Evolutionary conservation across 2,888 invertebrate species (phyloP), one percentile per base, ranked within the genome.

Genomic region (Epistrophe grossulariae): DNA sequence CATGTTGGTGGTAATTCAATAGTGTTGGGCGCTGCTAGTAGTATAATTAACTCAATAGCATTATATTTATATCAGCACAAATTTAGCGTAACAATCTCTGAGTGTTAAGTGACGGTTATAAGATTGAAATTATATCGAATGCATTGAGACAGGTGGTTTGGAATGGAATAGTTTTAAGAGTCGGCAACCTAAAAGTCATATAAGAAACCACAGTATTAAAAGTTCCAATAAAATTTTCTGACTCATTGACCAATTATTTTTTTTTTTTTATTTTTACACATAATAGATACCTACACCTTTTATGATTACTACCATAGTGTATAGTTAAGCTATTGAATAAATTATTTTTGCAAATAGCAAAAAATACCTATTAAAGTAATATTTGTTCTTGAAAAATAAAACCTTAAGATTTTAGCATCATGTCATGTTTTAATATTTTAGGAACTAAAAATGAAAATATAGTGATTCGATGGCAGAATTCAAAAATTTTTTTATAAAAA

Each of bases 91-190:
- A 84, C 80, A 52, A 76, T 52, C 50, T 31, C 50, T 31, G 64
- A 64, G 73, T 62, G 55, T 60, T 62, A 79, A 84, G 55, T 72
- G 71, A 52, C 79, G 70, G 60, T 55, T 78, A 31, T 70, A 24
- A 74, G 70, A 79, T 52, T 84, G 71, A 79, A 79, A 71, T 59
- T 74, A 68, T 70, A 79, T 74, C 70, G 24, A 73, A 66, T 72
- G 77, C 35, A 59, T 48, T 52, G 40, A 48, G 79, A 50, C 83
- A 78, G 52, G 79, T 79, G 79, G 48, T 48, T 76, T 17, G 57
- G 50, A 50, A 50, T 17, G 57, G 50, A 50, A 50, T 59, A 19
- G 64, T 28, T 66, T 57, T 38, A 7, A 28, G 24, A 71, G 40
- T 45, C 57, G 24, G 45, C 28, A 78, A 83, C 55, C 45, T 38